Base-by-base conservation (phyloP, 2,113 vertebrate genomes). In the Bufo bufo region DNA sequence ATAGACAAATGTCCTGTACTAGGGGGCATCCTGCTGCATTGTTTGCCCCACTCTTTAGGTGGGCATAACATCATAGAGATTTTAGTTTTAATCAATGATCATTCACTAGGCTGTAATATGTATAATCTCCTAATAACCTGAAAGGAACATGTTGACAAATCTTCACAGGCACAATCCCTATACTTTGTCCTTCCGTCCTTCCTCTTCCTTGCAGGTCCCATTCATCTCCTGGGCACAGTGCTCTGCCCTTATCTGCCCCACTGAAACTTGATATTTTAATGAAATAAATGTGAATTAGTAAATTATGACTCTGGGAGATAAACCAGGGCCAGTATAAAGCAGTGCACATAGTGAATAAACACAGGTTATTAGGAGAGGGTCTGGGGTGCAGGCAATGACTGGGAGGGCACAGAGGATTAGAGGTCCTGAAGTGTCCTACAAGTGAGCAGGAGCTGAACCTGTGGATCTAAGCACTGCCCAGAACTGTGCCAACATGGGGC, bases 201-300 rank as follows among this genome's bases (percentile, higher is more conserved):
- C 50, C 52, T n/a, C n/a, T n/a, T n/a, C n/a, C n/a, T n/a, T n/a
- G 43, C 54, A 80, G 77, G 8, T 56, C 72, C 72, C 77, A 58
- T 80, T 80, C 77, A 80, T 80, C 54, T 17, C 77, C 19, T 56
- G 49, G 75, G 77, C 20, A 78, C 77, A 14, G 11, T 3, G 77
- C 20, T 47, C 87, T 33, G 14, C 47, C 90, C 82, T 91, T 92
- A 56, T 80, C 91, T 90, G 52, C 89, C 90, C 90, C 83, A 89
- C 90, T 77, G 90, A 78, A 90, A 91, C 84, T 91, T 77, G 83
- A 90, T 90, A 91, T 92, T 92, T 90, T 91, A 92, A 91, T 90
- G 90, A 88, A 91, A 92, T 90, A 90, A 87, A 91, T 91, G 82
- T 54, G 92, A 92, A 91, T 92, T 91, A 92, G 90, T 89, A 92